phyloP scores from a whole-genome alignment of 2,888 invertebrate species.

The Nebria brevicollis region DNA sequence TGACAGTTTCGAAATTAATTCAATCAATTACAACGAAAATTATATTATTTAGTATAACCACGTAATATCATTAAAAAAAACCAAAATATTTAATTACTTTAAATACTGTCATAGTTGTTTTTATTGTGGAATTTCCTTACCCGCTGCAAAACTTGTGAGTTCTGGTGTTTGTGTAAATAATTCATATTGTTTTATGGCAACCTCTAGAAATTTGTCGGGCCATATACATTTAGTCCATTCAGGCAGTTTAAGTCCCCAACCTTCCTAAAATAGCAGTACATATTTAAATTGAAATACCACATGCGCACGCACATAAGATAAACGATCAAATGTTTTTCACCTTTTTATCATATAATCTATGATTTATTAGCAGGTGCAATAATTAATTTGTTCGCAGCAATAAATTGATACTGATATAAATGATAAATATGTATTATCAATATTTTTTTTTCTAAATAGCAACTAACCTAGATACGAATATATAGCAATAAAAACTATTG shows the following conservation, averaged over 20 bases:
- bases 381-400: not conserved
- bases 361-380: not conserved
- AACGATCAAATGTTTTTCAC: not conserved
- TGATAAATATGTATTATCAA: not conserved
- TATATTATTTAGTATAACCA: too few relatives aligned
- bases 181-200: constrained; percentile 58
- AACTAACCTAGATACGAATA: too few relatives aligned
- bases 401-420: not conserved
- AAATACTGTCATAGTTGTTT: not conserved
- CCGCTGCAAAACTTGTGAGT: constrained; percentile 54
- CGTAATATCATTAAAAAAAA: too few relatives aligned
- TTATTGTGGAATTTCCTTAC: constrained; percentile 1
- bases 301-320: not conserved
- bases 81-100: too few relatives aligned
- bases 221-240: constrained; percentile 61
- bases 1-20: too few relatives aligned
- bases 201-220: constrained; percentile 57
- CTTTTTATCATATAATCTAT: not conserved
- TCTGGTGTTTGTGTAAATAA: constrained; percentile 56
- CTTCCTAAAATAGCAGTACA: constrained; percentile 50
- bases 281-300: too few relatives aligned
- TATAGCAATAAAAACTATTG: too few relatives aligned
- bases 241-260: constrained; percentile 59
- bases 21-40: too few relatives aligned
- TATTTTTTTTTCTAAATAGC: not conserved